Percentiles rank a stretch among this genome's conserved stretches.
Conservation (phyloP, 2,888 invertebrate species). For the Lasioglossum morio region DNA sequence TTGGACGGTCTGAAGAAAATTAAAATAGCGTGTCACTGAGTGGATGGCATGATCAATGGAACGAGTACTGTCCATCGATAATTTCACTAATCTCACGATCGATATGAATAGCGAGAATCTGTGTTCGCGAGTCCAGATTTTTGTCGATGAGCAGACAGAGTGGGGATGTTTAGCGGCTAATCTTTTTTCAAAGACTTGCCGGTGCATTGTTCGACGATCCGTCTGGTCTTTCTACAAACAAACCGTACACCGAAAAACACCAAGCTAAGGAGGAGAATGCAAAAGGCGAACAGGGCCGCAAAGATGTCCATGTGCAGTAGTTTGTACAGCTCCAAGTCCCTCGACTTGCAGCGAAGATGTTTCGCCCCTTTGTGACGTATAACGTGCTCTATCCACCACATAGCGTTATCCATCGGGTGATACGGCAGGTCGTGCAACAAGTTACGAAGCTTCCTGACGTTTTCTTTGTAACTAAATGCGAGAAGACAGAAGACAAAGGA, state of each 20-base stretch:
- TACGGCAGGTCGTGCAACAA: conserved; percentile 60
- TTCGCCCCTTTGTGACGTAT: conserved; percentile 70
- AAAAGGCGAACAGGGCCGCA: background rate
- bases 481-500: conserved; percentile 40
- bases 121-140: background rate
- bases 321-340: conserved; percentile 55
- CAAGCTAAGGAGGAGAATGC: background rate
- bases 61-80: too few species aligned
- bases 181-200: background rate
- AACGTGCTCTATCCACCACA: conserved; percentile 73
- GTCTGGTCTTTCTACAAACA: background rate
- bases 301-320: conserved; percentile 36
- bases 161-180: background rate
- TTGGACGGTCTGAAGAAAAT: background rate
- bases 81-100: background rate
- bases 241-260: background rate
- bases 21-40: background rate
- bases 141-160: background rate
- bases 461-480: conserved; percentile 70
- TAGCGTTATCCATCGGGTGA: conserved; percentile 60
- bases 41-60: background rate
- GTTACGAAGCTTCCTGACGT: conserved; percentile 53
- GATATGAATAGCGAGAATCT: background rate
- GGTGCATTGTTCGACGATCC: too few species aligned
- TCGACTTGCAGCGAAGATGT: conserved; percentile 60